These are phyloP conservation scores for Vulpes lagopus DNA, from an alignment of 2,113 vertebrate species.

Conservation along the genomic window DNA sequence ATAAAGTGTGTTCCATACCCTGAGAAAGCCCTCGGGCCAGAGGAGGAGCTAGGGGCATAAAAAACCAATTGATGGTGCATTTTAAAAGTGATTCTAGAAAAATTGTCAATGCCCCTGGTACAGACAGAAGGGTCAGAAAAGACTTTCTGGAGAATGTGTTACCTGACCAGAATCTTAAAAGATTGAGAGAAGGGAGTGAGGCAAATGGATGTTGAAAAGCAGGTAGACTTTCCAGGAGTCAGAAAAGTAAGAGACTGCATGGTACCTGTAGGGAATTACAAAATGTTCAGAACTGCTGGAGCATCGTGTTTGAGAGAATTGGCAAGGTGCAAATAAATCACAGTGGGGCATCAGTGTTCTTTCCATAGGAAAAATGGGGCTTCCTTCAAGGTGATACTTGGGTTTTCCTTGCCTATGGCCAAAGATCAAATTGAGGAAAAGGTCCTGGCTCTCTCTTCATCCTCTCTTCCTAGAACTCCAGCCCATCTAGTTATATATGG, in stretches of 20 bases:
- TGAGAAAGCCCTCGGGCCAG: too few species aligned
- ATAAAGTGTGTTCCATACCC: neutral
- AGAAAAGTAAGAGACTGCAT: neutral
- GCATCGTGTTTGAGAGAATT: neutral
- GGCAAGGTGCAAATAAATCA: neutral
- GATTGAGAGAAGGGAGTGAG: neutral
- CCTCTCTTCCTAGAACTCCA: neutral
- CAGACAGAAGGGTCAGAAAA: neutral
- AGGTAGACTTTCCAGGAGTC: neutral
- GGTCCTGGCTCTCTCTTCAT: neutral
- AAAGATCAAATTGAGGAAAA: neutral
- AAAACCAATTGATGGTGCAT: neutral
- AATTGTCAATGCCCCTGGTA: neutral
- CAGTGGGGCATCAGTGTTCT: neutral
- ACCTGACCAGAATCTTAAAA: neutral
- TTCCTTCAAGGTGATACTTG: neutral
- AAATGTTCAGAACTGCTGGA: neutral
- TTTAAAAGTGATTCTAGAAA: neutral
- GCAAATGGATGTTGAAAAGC: neutral
- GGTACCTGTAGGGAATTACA: neutral
- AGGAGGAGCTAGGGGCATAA: neutral
- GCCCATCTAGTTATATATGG: neutral
- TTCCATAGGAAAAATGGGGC: neutral
- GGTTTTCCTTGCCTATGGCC: neutral
- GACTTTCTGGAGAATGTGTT: neutral